A percentile compares a stretch with the other conserved stretches of the same genome.
Evolutionary conservation across 2,113 vertebrate genomes (phyloP).

Genomic region (Catagonus wagneri): DNA sequence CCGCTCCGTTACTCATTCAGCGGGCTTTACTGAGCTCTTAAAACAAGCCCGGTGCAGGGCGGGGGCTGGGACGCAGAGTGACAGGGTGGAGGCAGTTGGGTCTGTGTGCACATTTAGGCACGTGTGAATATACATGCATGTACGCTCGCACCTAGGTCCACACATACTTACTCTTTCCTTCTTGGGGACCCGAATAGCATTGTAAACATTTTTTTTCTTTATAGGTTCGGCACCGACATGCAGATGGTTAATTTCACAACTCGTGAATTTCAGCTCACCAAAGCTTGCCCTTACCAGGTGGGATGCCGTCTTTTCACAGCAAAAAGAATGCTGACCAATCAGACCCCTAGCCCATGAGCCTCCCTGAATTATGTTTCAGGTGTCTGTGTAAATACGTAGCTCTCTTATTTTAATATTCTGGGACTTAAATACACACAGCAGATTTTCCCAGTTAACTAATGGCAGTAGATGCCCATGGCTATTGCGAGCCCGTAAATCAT

Average conservation of each 20-base stretch:
- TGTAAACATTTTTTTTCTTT: slow-evolving; percentile 69
- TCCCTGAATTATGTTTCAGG: neutral
- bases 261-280: slow-evolving; percentile 92
- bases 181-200: neutral
- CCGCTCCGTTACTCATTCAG: neutral
- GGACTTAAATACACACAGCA: neutral
- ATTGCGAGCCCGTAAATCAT: slow-evolving; percentile 8
- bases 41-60: fast-evolving
- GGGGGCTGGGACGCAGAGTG: neutral
- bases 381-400: neutral
- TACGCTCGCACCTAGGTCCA: too few relatives aligned
- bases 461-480: neutral
- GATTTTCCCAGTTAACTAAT: slow-evolving; percentile 41
- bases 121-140: fast-evolving
- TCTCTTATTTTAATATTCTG: slow-evolving; percentile 41
- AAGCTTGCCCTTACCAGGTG: slow-evolving; percentile 86
- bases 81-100: neutral
- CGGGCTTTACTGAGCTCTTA: neutral
- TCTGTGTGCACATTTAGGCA: neutral
- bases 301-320: slow-evolving; percentile 68
- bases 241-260: slow-evolving; percentile 94
- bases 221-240: slow-evolving; percentile 94
- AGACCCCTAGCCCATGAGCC: neutral
- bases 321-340: neutral
- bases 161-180: neutral